phyloP scores from a whole-genome alignment of 2,113 vertebrate genomes.

The Gymnobelideus leadbeateri region DNA sequence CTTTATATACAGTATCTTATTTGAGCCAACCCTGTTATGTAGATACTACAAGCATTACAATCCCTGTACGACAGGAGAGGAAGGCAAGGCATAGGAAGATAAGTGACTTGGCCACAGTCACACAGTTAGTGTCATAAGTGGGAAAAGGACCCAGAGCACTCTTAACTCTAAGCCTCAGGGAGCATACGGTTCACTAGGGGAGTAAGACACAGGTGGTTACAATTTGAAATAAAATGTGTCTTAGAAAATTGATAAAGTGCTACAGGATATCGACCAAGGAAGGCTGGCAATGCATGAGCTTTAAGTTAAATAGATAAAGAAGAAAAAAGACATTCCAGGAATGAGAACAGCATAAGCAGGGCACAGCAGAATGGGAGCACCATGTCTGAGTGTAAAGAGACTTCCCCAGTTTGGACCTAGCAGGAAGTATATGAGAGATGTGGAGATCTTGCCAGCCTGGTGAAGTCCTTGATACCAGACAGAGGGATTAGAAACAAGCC shows the following conservation, averaged over 20 bases:
- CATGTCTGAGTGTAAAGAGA: too few species aligned
- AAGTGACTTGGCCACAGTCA: not conserved
- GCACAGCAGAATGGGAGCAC: not conserved
- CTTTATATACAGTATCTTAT: not conserved
- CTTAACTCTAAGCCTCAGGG: not conserved
- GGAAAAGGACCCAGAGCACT: not conserved
- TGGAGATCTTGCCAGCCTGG: not conserved
- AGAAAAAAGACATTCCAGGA: not conserved
- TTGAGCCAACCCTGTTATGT: not conserved
- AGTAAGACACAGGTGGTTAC: not conserved
- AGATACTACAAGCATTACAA: not conserved
- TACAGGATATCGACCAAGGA: not conserved
- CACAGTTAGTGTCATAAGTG: not conserved
- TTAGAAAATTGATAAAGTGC: not conserved
- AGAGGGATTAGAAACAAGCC: not conserved
- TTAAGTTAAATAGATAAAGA: not conserved
- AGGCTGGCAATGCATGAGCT: not conserved
- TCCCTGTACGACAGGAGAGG: not conserved
- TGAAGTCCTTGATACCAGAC: not conserved
- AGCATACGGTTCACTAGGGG: not conserved
- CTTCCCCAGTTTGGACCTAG: not conserved
- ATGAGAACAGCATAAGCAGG: not conserved
- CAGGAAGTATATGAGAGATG: not conserved
- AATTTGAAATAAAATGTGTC: not conserved
- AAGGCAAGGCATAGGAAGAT: not conserved